A percentile compares a stretch with the other conserved stretches of the same genome.
These are phyloP conservation scores for Mya arenaria DNA, from an alignment of 1,140 invertebrate genomes.

Conservation along the genomic window DNA sequence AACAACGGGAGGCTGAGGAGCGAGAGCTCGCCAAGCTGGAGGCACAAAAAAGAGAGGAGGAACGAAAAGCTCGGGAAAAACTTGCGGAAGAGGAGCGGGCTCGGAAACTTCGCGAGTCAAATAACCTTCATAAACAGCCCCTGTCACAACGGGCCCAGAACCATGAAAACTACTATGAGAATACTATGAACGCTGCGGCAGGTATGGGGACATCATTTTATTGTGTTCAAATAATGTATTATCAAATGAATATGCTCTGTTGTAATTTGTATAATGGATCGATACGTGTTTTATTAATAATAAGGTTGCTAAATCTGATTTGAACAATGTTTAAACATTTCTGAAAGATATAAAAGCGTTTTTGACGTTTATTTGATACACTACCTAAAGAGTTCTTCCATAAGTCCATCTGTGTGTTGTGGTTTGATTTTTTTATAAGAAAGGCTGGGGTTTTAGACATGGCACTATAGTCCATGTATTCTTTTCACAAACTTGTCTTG, in stretches of 20 bases:
- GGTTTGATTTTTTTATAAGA: no score
- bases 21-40: background rate
- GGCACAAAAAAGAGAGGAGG: constrained; percentile 17
- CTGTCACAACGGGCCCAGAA: constrained; percentile 9
- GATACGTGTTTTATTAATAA: no score
- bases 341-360: no score
- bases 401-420: no score
- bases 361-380: no score
- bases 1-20: constrained; percentile 22
- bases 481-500: no score
- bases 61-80: constrained; percentile 28
- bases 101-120: constrained; percentile 5
- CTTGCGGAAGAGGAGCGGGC: constrained; percentile 38
- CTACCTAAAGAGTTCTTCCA: no score
- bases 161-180: constrained; percentile 47
- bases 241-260: background rate
- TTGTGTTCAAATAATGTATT: background rate
- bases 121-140: constrained; percentile 24
- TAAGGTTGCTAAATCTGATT: no score
- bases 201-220: background rate
- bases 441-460: no score
- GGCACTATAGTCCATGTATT: no score
- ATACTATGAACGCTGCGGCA: constrained; percentile 44
- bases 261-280: background rate
- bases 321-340: no score